These are phyloP conservation scores for Andrena haemorrhoa DNA, from an alignment of 2,888 invertebrate species.

Conservation along the genomic window DNA sequence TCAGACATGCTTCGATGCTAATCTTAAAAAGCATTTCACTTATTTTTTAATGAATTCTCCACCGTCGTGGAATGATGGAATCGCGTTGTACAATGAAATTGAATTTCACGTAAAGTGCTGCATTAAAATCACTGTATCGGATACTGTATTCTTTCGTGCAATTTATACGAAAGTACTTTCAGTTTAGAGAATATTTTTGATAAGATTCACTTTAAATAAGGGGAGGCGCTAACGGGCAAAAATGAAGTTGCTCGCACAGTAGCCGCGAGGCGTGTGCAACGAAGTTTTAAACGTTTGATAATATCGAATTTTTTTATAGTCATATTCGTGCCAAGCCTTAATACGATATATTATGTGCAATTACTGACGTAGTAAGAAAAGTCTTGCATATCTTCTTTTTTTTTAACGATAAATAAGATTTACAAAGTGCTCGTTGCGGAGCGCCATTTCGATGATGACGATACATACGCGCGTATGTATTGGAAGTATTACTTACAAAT, in stretches of 20 bases:
- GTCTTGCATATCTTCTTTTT: conserved; percentile 37
- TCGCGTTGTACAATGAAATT: conserved; percentile 26
- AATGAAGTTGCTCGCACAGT: conserved; percentile 19
- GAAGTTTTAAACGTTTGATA: conserved; percentile 35
- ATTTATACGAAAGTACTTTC: conserved; percentile 17
- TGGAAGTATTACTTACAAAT: conserved; percentile 17
- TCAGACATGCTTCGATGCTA: conserved; percentile 32
- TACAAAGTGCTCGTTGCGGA: conserved; percentile 6
- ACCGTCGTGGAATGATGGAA: conserved; percentile 5
- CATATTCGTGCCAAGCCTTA: conserved; percentile 62
- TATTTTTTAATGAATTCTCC: conserved; percentile 37
- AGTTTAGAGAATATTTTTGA: conserved; percentile 45
- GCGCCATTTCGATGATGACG: conserved; percentile 12
- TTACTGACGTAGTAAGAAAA: conserved; percentile 25
- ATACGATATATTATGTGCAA: conserved; percentile 40
- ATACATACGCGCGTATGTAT: conserved; percentile 22
- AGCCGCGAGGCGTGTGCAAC: conserved; percentile 10
- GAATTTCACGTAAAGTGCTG: conserved; percentile 62
- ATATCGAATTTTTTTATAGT: conserved; percentile 48
- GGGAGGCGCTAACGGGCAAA: conserved; percentile 6
- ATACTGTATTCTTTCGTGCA: conserved; percentile 7
- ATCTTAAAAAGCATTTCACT: conserved; percentile 28
- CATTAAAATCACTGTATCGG: conserved; percentile 67
- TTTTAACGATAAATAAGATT: conserved; percentile 33
- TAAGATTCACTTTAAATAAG: conserved; percentile 34